Conservation (phyloP, 2,113 vertebrate genomes). For the Sinocyclocheilus anophthalmus region DNA sequence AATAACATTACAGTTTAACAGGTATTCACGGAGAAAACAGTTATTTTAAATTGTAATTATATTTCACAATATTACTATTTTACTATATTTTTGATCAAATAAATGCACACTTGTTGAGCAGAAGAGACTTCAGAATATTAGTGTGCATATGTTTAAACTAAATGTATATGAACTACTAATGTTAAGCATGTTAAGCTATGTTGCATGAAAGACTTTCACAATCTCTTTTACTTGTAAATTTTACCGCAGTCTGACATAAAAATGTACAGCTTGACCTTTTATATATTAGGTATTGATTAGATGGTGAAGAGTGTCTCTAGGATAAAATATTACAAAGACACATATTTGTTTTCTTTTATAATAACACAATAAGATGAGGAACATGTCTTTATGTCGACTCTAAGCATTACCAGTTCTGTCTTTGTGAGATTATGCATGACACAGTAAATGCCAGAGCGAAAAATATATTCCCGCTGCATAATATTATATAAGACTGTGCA, state of each 20-base stretch:
- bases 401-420: neutral
- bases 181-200: neutral
- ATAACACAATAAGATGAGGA: neutral
- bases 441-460: neutral
- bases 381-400: neutral
- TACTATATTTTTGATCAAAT: neutral
- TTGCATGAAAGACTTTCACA: too few relatives aligned
- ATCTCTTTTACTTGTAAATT: neutral
- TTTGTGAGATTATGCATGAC: neutral
- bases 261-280: too few relatives aligned
- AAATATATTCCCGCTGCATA: neutral
- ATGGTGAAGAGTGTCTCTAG: neutral
- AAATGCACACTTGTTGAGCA: neutral
- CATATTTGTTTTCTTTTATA: neutral
- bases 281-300: too few relatives aligned
- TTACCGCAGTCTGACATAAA: neutral
- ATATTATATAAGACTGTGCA: slow-evolving; percentile 30
- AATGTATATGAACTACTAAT: neutral
- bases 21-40: neutral
- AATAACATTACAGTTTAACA: neutral
- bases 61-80: neutral
- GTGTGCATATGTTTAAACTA: neutral
- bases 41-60: neutral
- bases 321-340: neutral
- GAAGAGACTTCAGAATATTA: neutral